phyloP scores from a whole-genome alignment of 2,888 invertebrate species.

The Poecilus cupreus region DNA sequence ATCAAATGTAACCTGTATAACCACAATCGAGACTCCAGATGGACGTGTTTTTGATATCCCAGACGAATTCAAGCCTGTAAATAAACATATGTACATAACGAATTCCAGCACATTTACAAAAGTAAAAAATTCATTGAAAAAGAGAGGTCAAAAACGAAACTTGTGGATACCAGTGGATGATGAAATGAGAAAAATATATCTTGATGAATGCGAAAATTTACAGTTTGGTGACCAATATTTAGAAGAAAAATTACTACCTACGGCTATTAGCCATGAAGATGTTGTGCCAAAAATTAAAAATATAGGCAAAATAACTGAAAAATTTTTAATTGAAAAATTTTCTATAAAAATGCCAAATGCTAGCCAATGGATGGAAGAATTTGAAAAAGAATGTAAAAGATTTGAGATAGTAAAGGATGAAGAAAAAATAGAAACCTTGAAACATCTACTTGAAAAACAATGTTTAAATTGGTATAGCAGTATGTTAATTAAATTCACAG shows the following conservation, averaged over 20 bases:
- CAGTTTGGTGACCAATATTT: slow-evolving; percentile 40
- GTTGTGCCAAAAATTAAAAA: not conserved
- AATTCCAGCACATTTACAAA: slow-evolving; percentile 12
- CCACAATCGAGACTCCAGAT: too few relatives aligned
- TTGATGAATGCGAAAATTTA: slow-evolving; percentile 40
- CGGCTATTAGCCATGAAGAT: not conserved
- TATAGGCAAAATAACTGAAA: not conserved
- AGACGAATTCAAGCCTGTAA: slow-evolving; percentile 32
- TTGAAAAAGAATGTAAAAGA: not conserved
- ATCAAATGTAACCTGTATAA: too few relatives aligned
- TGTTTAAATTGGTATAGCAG: slow-evolving; percentile 58
- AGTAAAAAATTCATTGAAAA: too few relatives aligned
- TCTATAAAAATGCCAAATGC: not conserved
- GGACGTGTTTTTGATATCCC: too few relatives aligned
- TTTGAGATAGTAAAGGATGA: too few relatives aligned
- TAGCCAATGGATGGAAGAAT: slow-evolving; percentile 14
- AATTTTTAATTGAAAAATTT: slow-evolving; percentile 15
- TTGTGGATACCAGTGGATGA: slow-evolving; percentile 17
- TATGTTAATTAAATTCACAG: too few relatives aligned
- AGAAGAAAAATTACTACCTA: slow-evolving; percentile 20
- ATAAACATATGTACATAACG: slow-evolving; percentile 29
- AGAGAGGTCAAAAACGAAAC: slow-evolving; percentile 39
- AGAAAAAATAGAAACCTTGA: not conserved
- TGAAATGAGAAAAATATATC: slow-evolving; percentile 31
- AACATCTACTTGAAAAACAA: slow-evolving; percentile 46